A percentile compares a stretch with the other conserved stretches of the same genome.
Conservation (phyloP, 37 sponge, comb jelly and placozoan genomes). For the Cliona cf. orientalis region DNA sequence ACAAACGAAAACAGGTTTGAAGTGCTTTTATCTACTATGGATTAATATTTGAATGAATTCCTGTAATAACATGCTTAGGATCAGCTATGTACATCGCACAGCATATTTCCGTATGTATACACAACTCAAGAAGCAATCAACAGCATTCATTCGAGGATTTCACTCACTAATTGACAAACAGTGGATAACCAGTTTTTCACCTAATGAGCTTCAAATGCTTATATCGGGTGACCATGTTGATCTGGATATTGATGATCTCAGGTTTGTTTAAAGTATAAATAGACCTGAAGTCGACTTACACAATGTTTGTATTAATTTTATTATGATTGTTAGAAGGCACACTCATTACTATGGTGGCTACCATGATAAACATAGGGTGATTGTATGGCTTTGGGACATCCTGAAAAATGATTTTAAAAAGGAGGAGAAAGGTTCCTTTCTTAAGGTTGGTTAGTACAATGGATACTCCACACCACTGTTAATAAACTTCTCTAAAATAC, state of each 20-base stretch:
- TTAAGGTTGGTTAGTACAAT: constrained; percentile 77
- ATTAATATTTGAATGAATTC: neutral
- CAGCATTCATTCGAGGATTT: constrained; percentile 89
- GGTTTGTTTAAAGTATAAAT: no score
- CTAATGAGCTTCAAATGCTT: constrained; percentile 89
- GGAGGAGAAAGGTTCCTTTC: constrained; percentile 78
- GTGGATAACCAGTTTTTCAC: constrained; percentile 86
- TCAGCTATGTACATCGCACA: constrained; percentile 93
- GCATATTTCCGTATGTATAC: constrained; percentile 92
- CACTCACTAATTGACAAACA: constrained; percentile 74
- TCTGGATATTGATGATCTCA: constrained; percentile 91
- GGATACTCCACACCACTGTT: neutral
- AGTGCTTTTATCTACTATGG: neutral
- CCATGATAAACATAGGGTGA: constrained; percentile 88
- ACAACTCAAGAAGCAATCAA: constrained; percentile 87
- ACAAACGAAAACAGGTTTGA: constrained; percentile 89
- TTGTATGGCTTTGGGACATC: constrained; percentile 98
- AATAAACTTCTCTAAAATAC: neutral
- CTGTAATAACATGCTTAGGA: constrained; percentile 33
- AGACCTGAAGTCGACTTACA: neutral
- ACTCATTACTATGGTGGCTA: constrained; percentile 94
- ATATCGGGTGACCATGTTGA: constrained; percentile 91
- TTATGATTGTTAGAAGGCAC: constrained; percentile 56
- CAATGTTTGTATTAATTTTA: neutral
- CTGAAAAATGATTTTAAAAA: constrained; percentile 82